Evolutionary conservation across 2,888 invertebrate genomes (phyloP), one percentile per base, ranked within the genome.

Genomic region (Nomada ruficornis): DNA sequence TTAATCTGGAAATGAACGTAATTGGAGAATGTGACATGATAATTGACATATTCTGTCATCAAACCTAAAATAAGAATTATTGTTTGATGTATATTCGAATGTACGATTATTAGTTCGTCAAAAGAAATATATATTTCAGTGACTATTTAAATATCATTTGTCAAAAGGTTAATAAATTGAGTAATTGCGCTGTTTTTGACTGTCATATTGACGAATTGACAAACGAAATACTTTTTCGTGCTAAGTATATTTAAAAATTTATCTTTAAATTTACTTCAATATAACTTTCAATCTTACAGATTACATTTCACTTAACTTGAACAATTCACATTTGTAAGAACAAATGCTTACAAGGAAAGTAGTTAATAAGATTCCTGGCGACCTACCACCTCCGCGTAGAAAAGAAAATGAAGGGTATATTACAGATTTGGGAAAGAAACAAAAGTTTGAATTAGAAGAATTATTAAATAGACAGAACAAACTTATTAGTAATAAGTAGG

Each of bases 401-500:
- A 94, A 91, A 73, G 95, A 95, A 92, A 91, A 94, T 55, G 95
- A 95, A 89, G 95, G 95, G 7, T 95, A 95, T 90, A 94, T 95
- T 23, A 94, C 94, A 11, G 93, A 95, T 91, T 92, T 96, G 71
- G 91, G 94, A 13, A 91, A 93, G 0, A 95, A 95, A 92, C 93
- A 93, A 20, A 92, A 94, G 79, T 89, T 93, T 55, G 95, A 96
- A 91, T 92, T 96, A 42, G 68, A 93, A 50, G 96, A 96, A 88
- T 91, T 96, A 50, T 92, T 95, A 67, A 94, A 95, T 65, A 94
- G 96, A 59, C 96, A 96, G 90, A 87, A 94, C 59, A 95, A 95
- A 91, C 93, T 96, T 52, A 89, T 96, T 47, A 79, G 86, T 3
- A 94, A 94, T 82, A 94, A 91, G 94, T 94, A 90, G 78, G 91